Conservation (phyloP, 2,888 invertebrate genomes). For the Zootermopsis nevadensis region DNA sequence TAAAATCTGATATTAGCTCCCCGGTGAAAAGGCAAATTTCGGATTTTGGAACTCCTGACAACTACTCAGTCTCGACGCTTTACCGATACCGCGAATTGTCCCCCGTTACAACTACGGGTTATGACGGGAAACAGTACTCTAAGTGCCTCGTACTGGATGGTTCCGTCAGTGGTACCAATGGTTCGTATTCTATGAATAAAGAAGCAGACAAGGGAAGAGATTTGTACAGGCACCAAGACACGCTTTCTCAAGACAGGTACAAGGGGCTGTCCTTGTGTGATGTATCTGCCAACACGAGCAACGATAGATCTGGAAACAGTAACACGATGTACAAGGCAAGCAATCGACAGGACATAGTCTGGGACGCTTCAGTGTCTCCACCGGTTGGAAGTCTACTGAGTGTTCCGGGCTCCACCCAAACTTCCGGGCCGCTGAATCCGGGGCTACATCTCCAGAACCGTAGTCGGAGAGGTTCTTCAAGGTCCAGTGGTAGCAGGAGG, state of each 20-base stretch:
- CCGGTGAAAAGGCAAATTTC: not conserved
- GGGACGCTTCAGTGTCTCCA: slow-evolving; percentile 11
- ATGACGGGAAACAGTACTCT: no score
- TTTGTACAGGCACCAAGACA: not conserved
- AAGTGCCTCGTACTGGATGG: no score
- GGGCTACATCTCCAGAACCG: not conserved
- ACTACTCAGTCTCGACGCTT: not conserved
- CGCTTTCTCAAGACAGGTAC: not conserved
- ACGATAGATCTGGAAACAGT: not conserved
- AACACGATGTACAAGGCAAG: not conserved
- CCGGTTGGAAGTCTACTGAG: not conserved
- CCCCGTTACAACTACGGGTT: not conserved
- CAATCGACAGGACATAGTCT: not conserved
- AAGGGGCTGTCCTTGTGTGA: slow-evolving; percentile 8
- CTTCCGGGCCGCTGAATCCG: not conserved
- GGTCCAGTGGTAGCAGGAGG: slow-evolving; percentile 21
- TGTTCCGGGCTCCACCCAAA: not conserved
- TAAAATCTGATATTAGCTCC: not conserved
- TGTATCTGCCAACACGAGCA: not conserved
- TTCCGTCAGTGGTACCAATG: no score
- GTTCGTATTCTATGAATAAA: no score
- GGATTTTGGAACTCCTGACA: not conserved
- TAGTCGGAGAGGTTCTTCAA: not conserved
- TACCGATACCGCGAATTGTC: not conserved
- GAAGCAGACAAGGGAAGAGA: no score